A percentile compares a stretch with the other conserved stretches of the same genome.
Evolutionary conservation across 2,797 vertebrate genomes (phyloP).

Genomic region (Moxostoma hubbsi): DNA sequence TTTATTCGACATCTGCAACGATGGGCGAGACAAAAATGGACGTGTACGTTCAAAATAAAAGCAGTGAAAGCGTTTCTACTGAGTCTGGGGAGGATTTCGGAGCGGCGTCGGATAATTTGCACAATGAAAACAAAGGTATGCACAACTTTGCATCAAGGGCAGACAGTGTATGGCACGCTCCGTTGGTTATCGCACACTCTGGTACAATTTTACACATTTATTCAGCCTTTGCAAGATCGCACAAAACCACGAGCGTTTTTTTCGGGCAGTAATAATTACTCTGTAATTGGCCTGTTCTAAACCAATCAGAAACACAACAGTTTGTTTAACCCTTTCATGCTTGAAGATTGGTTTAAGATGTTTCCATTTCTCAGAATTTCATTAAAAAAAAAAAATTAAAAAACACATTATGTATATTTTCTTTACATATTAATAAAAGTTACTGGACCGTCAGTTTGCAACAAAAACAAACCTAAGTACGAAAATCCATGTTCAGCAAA

Average conservation of each 20-base stretch:
- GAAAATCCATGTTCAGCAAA: not conserved
- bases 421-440: not conserved
- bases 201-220: not conserved
- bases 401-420: no score
- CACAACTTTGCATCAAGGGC: constrained; percentile 2
- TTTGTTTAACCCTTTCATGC: constrained; percentile 37
- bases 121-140: constrained; percentile 67
- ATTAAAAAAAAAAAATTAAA: no score
- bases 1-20: not conserved
- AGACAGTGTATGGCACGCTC: not conserved
- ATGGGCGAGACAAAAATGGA: constrained; percentile 51
- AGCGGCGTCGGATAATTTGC: constrained; percentile 27
- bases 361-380: not conserved
- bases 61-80: constrained; percentile 64
- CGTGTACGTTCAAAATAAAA: constrained; percentile 49
- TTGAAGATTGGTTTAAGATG: not conserved
- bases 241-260: not conserved
- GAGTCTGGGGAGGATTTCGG: constrained; percentile 65
- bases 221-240: not conserved
- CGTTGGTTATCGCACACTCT: not conserved
- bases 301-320: constrained; percentile 34
- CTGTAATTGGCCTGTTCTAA: constrained; percentile 33
- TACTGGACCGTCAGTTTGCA: not conserved
- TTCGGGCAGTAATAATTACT: constrained; percentile 1
- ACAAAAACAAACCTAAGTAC: not conserved